phyloP scores from a whole-genome alignment of 1,140 invertebrate genomes.

The Brachionus manjavacas region DNA sequence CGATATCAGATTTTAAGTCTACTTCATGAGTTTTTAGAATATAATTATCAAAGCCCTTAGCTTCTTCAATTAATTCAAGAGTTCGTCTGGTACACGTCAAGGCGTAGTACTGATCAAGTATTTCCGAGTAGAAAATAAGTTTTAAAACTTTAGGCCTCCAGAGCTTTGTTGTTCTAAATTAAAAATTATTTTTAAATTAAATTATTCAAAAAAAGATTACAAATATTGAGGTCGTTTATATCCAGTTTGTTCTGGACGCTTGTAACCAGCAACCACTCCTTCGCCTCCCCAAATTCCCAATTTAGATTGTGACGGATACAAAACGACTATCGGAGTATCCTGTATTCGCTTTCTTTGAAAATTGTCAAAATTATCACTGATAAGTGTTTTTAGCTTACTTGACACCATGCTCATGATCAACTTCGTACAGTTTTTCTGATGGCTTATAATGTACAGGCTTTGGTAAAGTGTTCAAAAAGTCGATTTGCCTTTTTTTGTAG shows the following conservation, averaged over 20 bases:
- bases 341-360: conserved; percentile 4
- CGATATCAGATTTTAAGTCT: conserved; percentile 75
- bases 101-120: conserved; percentile 78
- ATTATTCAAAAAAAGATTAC: not conserved
- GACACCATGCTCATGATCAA: conserved; percentile 33
- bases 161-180: conserved; percentile 64
- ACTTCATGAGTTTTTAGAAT: conserved; percentile 78
- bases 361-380: not conserved
- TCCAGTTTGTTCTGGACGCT: conserved; percentile 46
- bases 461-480: conserved; percentile 30
- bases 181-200: not conserved
- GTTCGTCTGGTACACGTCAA: conserved; percentile 73
- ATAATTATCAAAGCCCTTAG: conserved; percentile 91
- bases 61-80: conserved; percentile 75
- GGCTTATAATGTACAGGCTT: conserved; percentile 40
- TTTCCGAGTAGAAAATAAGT: conserved; percentile 83
- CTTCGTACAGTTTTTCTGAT: conserved; percentile 28
- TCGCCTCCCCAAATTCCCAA: conserved; percentile 92
- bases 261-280: conserved; percentile 81
- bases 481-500: conserved; percentile 29
- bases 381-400: not conserved
- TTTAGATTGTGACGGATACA: conserved; percentile 73
- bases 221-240: conserved; percentile 41
- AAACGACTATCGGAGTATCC: conserved; percentile 63
- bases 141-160: conserved; percentile 76